Evolutionary conservation across 2,113 vertebrate genomes (phyloP).

Genomic region (Nansenia antarctica): DNA sequence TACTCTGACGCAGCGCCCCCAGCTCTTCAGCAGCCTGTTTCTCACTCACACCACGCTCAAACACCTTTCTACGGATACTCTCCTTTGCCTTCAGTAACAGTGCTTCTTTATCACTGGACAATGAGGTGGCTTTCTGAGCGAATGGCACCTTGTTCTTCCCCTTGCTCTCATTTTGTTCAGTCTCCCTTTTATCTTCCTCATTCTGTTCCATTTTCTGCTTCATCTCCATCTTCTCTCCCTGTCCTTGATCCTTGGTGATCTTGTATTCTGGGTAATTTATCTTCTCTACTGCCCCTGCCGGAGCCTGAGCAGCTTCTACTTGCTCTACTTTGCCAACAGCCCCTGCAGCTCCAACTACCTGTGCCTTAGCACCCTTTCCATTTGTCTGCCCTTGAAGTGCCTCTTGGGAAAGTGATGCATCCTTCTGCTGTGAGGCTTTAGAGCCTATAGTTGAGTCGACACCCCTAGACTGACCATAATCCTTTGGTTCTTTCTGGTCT

Average conservation of each 20-base stretch:
- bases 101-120: constrained; percentile 60
- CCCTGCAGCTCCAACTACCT: constrained; percentile 3
- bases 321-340: constrained; percentile 10
- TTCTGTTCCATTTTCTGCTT: constrained; percentile 19
- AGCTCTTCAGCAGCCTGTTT: constrained; percentile 72
- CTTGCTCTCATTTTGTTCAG: constrained; percentile 40
- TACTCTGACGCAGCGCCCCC: constrained; percentile 59
- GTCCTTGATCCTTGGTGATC: background rate
- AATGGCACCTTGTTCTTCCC: constrained; percentile 36
- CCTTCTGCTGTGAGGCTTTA: constrained; percentile 3
- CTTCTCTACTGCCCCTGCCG: constrained; percentile 8
- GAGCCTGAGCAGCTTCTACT: constrained; percentile 5
- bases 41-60: constrained; percentile 69
- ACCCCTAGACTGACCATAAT: background rate
- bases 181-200: constrained; percentile 14
- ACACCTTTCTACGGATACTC: constrained; percentile 74
- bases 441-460: background rate
- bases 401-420: background rate
- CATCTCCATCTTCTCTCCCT: constrained; percentile 19
- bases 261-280: background rate
- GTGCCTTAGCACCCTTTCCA: constrained; percentile 1
- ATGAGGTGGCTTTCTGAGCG: constrained; percentile 49
- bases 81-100: constrained; percentile 75
- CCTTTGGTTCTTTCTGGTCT: constrained; percentile 2
- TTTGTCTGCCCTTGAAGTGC: background rate